Evolutionary conservation across 2,113 vertebrate species (phyloP).

Genomic region (Nanorana parkeri): DNA sequence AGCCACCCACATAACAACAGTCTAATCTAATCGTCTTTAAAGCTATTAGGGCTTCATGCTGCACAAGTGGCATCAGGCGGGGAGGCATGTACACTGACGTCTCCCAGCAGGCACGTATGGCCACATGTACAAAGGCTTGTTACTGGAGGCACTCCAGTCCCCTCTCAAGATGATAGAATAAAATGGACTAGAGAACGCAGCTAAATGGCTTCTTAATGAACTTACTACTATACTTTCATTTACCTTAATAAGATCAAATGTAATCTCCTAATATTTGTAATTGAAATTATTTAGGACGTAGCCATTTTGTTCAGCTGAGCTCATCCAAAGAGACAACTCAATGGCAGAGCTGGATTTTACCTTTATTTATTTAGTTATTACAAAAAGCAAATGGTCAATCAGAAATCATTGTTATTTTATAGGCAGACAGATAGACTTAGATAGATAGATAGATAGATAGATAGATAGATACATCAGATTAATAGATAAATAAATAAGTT

Average conservation of each 20-base stretch:
- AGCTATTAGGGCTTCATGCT: conserved; percentile 30
- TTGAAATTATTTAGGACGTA: neutral
- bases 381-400: too few species aligned
- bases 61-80: conserved; percentile 19
- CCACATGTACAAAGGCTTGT: neutral
- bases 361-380: too few species aligned
- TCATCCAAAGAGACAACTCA: too few species aligned
- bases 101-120: neutral
- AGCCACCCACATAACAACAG: conserved; percentile 50
- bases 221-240: neutral
- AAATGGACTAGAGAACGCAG: too few species aligned
- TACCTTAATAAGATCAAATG: neutral
- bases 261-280: neutral
- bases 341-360: too few species aligned
- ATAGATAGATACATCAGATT: neutral
- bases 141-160: neutral
- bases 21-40: conserved; percentile 44
- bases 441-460: neutral
- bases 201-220: too few species aligned
- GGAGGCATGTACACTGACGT: neutral
- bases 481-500: neutral
- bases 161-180: too few species aligned
- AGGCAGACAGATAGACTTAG: neutral
- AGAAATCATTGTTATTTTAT: too few species aligned
- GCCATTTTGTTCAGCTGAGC: neutral